Percentiles rank a stretch among this genome's conserved stretches.
phyloP scores from a whole-genome alignment of 1,140 invertebrate genomes.

The Branchinecta lynchi region DNA sequence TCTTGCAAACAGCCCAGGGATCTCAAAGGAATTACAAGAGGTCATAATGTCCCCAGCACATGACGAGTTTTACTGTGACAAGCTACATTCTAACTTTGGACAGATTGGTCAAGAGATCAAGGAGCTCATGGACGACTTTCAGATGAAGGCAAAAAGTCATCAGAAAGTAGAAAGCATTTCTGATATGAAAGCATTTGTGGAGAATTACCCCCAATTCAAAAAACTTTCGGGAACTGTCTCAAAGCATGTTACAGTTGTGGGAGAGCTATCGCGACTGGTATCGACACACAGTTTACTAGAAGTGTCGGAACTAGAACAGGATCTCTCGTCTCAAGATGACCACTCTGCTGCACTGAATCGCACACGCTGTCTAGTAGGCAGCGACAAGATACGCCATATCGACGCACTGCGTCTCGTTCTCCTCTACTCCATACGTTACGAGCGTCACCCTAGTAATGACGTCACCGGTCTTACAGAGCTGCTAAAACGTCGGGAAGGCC shows the following conservation, averaged over 20 bases:
- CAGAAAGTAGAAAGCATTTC: constrained; percentile 95
- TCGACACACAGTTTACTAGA: constrained; percentile 61
- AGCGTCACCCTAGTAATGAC: constrained; percentile 73
- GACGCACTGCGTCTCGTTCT: constrained; percentile 79
- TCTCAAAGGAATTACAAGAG: constrained; percentile 69
- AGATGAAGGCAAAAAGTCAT: constrained; percentile 82
- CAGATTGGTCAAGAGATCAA: constrained; percentile 97
- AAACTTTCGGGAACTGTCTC: constrained; percentile 97
- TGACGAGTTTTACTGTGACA: constrained; percentile 91
- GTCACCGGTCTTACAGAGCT: constrained; percentile 52
- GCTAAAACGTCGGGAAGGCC: constrained; percentile 49
- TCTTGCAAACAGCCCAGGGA: constrained; percentile 54
- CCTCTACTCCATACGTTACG: constrained; percentile 83
- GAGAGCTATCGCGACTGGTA: constrained; percentile 77
- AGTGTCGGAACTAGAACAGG: constrained; percentile 92
- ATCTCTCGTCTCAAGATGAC: constrained; percentile 81
- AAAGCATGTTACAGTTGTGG: constrained; percentile 91
- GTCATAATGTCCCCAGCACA: constrained; percentile 86
- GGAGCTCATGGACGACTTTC: constrained; percentile 92
- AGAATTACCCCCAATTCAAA: constrained; percentile 96
- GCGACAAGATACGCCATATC: constrained; percentile 50
- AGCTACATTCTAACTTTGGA: constrained; percentile 91
- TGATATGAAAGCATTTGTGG: constrained; percentile 98
- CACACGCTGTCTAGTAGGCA: constrained; percentile 50
- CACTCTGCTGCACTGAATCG: constrained; percentile 70